Conservation (phyloP, 1,140 invertebrate species). For the Drosophila punjabiensis region DNA sequence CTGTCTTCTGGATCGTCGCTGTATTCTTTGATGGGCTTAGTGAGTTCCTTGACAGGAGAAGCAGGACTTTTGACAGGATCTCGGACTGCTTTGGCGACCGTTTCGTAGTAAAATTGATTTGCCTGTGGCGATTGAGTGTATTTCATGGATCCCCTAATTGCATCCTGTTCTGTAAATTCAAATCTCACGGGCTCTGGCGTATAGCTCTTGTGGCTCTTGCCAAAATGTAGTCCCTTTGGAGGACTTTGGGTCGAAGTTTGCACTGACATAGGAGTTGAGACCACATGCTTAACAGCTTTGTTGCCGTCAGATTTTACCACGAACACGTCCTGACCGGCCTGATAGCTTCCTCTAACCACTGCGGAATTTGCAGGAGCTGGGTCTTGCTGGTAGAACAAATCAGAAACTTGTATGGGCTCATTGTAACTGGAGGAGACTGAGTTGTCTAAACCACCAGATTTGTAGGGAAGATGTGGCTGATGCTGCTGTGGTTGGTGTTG, state of each 20-base stretch:
- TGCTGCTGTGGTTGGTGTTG: conserved; percentile 37
- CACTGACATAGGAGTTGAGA: conserved; percentile 46
- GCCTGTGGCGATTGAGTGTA: conserved; percentile 64
- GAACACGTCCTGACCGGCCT: conserved; percentile 73
- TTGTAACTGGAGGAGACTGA: conserved; percentile 63
- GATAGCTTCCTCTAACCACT: conserved; percentile 79
- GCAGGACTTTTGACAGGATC: conserved; percentile 26
- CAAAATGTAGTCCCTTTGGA: conserved; percentile 40
- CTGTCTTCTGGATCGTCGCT: conserved; percentile 56
- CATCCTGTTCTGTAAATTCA: conserved; percentile 80
- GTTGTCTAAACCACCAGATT: conserved; percentile 36
- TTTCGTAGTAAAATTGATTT: conserved; percentile 63
- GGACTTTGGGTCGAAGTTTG: conserved; percentile 46
- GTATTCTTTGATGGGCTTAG: conserved; percentile 57
- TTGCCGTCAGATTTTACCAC: conserved; percentile 80
- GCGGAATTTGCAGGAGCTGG: conserved; percentile 58
- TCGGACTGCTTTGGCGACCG: conserved; percentile 38
- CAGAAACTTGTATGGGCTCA: conserved; percentile 68
- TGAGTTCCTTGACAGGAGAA: conserved; percentile 10
- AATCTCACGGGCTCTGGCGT: conserved; percentile 76
- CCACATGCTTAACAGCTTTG: conserved; percentile 75
- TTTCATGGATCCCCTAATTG: conserved; percentile 65
- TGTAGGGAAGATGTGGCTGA: conserved; percentile 8
- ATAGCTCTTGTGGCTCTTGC: conserved; percentile 43
- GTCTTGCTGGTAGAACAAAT: conserved; percentile 79